A percentile compares a stretch with the other conserved stretches of the same genome.
Evolutionary conservation across 2,888 invertebrate genomes (phyloP).

Genomic region (Polyommatus iphigenia): DNA sequence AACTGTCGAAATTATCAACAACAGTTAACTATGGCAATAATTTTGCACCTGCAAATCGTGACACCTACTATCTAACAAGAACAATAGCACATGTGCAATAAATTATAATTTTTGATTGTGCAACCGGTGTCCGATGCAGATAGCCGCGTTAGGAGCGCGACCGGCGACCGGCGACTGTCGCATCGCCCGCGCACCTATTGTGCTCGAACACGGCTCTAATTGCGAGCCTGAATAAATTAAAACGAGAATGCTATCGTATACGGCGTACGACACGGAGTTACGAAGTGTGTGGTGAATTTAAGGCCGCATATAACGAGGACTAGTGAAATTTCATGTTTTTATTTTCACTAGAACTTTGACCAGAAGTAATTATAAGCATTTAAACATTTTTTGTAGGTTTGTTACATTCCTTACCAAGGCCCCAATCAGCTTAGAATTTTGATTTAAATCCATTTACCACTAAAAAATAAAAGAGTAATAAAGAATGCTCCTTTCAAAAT

Average conservation of each 20-base stretch:
- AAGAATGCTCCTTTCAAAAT: no score
- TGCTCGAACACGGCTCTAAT: conserved; percentile 74
- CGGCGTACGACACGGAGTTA: conserved; percentile 51
- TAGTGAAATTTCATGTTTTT: no score
- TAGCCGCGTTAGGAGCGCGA: conserved; percentile 66
- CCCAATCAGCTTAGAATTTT: no score
- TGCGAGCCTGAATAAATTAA: conserved; percentile 76
- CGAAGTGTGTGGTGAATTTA: conserved; percentile 39
- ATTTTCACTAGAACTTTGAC: no score
- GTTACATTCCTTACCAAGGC: no score
- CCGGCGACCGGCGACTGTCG: conserved; percentile 61
- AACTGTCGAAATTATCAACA: neutral
- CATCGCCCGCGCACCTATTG: conserved; percentile 68
- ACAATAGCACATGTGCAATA: conserved; percentile 42
- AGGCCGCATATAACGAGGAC: no score
- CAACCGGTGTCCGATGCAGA: conserved; percentile 60
- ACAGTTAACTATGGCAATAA: neutral
- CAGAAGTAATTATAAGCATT: no score
- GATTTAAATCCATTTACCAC: no score
- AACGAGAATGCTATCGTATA: conserved; percentile 68
- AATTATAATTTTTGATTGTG: conserved; percentile 52
- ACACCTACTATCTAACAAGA: conserved; percentile 14
- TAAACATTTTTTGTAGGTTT: no score
- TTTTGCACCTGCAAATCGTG: neutral
- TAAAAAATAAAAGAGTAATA: no score